Conservation (phyloP, 1,140 invertebrate genomes). For the Brachionus rotundiformis region DNA sequence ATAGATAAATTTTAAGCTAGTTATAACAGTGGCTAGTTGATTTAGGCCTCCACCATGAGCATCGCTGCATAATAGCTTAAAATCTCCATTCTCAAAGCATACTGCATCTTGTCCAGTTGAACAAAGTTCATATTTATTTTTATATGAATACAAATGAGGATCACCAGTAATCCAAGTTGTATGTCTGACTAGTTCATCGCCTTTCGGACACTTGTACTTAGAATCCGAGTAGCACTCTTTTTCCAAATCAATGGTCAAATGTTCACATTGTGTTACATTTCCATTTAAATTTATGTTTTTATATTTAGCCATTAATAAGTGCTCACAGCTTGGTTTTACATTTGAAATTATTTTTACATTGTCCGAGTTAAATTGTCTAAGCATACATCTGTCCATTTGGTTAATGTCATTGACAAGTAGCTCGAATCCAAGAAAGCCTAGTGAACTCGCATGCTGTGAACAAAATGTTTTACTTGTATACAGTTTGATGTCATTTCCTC, state of each 20-base stretch:
- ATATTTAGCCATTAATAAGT: background rate
- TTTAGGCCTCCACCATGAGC: background rate
- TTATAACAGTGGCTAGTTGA: background rate
- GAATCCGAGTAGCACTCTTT: background rate
- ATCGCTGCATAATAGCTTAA: background rate
- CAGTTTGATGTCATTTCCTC: background rate
- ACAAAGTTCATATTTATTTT: slow-evolving; percentile 20
- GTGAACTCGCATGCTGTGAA: background rate
- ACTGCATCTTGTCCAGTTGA: background rate
- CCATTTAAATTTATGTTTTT: background rate
- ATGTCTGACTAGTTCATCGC: background rate
- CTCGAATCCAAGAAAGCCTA: background rate
- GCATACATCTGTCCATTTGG: background rate
- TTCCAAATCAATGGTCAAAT: background rate
- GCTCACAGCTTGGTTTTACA: background rate
- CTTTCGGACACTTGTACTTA: background rate
- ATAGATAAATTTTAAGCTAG: background rate
- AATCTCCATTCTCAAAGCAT: background rate
- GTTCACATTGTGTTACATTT: background rate
- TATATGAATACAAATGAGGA: slow-evolving; percentile 34
- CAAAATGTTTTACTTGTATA: background rate
- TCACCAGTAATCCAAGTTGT: slow-evolving; percentile 22
- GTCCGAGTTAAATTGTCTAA: slow-evolving; percentile 14
- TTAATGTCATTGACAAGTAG: background rate
- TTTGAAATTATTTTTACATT: background rate